Base-by-base conservation (phyloP, 2,888 invertebrate species). In the Xanthia icteritia region DNA sequence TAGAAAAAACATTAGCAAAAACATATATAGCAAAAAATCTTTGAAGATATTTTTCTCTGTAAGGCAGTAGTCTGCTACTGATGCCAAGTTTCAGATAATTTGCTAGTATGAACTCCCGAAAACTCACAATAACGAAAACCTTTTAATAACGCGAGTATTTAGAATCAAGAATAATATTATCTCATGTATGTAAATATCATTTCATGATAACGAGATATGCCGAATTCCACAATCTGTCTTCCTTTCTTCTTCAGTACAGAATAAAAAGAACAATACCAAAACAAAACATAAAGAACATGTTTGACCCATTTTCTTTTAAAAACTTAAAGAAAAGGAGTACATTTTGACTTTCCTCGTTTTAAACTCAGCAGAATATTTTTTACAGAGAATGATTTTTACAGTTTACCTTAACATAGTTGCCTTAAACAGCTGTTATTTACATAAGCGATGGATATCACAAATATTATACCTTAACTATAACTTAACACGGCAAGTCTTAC, bases 401-500 rank as follows among this genome's bases (percentile, higher is more conserved):
- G 8, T 15, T 31, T 17, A 31, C 31, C 17, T 31, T 31, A 13
- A 31, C 6, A 13, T 31, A 60, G 13, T 31, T 60, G 11, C 17
- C n/a, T 17, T 42, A 71, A 13, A 31, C 17, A 45, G 31, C 8
- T 73, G 42, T 56, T 73, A 73, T 15, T 75, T 36, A 74, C 45
- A 56, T n/a, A 45, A 76, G 48, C 15, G n/a, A 51, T 73, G n/a
- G 23, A 85, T 76, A 85, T 70, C 82, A 83, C 82, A 69, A 85
- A 58, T 71, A 68, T 76, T 39, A 54, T 36, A 39, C 36, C 13
- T 13, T 31, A 31, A 31, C 23, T 54, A 63, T 27, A 54, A 80
- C 48, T 64, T 61, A 70, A 67, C 64, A 75, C 60, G 6, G 15
- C 51, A 66, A 79, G 69, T 82, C 61, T 60, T 81, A 68, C 60